phyloP scores from a whole-genome alignment of 2,797 vertebrate genomes.

The Spizella passerina region DNA sequence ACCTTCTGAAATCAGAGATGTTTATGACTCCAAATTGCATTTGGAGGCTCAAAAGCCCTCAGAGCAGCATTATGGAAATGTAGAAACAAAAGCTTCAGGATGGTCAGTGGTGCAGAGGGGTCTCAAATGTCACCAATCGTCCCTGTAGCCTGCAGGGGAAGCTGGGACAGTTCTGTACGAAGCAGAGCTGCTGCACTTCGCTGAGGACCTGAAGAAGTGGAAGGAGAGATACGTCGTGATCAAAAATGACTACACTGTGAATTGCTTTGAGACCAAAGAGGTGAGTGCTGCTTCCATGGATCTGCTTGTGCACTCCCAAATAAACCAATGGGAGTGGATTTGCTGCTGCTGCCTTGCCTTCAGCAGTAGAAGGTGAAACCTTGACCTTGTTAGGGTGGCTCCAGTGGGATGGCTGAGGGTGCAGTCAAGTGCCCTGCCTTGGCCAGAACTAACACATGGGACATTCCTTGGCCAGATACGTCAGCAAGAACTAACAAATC shows the following conservation, averaged over 20 bases:
- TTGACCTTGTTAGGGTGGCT: fast-evolving
- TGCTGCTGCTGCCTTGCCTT: neutral
- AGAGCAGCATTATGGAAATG: neutral
- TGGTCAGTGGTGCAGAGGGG: neutral
- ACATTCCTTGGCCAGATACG: fast-evolving
- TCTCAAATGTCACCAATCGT: neutral
- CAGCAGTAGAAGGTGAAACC: neutral
- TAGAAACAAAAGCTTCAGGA: neutral
- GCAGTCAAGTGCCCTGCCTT: neutral
- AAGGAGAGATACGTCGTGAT: slow-evolving; percentile 85
- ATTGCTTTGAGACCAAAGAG: slow-evolving; percentile 88
- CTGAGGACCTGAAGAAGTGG: slow-evolving; percentile 89
- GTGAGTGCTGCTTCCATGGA: slow-evolving; percentile 63
- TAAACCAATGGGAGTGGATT: neutral
- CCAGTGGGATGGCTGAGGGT: neutral
- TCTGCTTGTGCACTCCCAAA: fast-evolving
- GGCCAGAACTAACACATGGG: neutral
- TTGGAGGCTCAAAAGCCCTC: neutral
- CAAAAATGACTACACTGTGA: slow-evolving; percentile 85
- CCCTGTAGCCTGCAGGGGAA: slow-evolving; percentile 72
- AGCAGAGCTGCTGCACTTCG: slow-evolving; percentile 78
- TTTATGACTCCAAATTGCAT: neutral
- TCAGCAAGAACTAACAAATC: neutral
- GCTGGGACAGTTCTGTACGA: slow-evolving; percentile 80
- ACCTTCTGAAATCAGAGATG: neutral